Evolutionary conservation across 2,113 vertebrate genomes (phyloP), one percentile per base, ranked within the genome.

Genomic region (Myrmophylax atrothorax): DNA sequence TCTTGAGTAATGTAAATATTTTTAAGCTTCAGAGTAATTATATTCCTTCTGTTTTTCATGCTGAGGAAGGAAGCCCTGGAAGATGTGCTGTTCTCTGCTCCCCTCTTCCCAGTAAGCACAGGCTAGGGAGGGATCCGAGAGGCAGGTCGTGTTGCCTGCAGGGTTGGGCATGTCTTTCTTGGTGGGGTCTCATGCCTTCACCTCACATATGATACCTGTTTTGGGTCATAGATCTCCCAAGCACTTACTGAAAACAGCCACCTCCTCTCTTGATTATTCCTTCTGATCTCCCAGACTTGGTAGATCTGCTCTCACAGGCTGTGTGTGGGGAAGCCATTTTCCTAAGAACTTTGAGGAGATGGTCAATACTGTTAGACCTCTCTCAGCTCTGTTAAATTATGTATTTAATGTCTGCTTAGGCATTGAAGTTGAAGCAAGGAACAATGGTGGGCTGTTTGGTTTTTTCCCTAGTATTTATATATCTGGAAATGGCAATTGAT

Each of bases 1-100:
- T 82, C 62, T 84, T n/a, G 37, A 87, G 77, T 87, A 93, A 87
- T 53, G 53, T 94, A 95, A 97, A 96, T 91, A 91, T 89, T 97
- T 92, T 90, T 53, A 76, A 91, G 81, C 23, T n/a, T 8, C 1
- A 11, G 31, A 53, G 58, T 91, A 53, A 85, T 85, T 91, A 76
- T 76, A 79, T 84, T 79, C 49, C 37, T 70, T 69, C 63, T 73
- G n/a, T 66, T 94, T 53, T 87, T 87, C 37, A 22, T 33, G 5
- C 76, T 94, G 63, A 72, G 81, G 93, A 67, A 63, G 47, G 86
- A 76, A 59, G 16, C 46, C 20, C 6, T 58, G 76, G 62, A 42
- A 78, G 76, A 40, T 6, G 6, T 40, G 35, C 64, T 52, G 60
- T 67, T 76, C 17, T 23, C 4, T 50, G 55, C 47, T 60, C 52